Percentiles rank a stretch among this genome's conserved stretches.
These are phyloP conservation scores for Diabrotica virgifera DNA, from an alignment of 1,140 invertebrate species.

Conservation along the genomic window DNA sequence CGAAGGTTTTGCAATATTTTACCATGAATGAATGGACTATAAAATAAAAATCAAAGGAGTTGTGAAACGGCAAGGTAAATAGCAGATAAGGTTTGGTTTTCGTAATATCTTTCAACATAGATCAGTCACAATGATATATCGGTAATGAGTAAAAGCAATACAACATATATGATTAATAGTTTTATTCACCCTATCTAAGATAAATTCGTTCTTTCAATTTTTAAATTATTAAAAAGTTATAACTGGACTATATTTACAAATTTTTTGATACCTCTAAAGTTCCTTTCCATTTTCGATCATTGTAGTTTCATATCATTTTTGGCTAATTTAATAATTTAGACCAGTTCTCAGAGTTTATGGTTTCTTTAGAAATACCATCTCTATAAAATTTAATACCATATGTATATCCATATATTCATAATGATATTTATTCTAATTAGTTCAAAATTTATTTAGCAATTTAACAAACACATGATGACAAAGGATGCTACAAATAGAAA, in stretches of 20 bases:
- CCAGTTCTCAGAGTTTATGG: neutral
- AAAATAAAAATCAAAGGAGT: conserved; percentile 24
- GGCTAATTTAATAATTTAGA: conserved; percentile 3
- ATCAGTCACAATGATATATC: conserved; percentile 50
- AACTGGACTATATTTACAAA: conserved; percentile 50
- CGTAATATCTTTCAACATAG: conserved; percentile 41
- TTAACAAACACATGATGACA: no score
- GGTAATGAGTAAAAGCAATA: conserved; percentile 48
- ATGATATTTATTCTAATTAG: no score
- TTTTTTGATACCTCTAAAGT: conserved; percentile 38
- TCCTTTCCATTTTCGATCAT: conserved; percentile 22
- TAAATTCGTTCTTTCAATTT: conserved; percentile 50
- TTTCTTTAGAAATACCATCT: neutral
- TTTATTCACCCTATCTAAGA: conserved; percentile 48
- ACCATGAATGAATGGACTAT: no score
- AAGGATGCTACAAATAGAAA: no score
- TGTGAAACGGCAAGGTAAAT: conserved; percentile 43
- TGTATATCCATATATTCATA: no score
- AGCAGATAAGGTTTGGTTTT: conserved; percentile 39
- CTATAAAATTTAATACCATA: no score
- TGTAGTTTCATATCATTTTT: conserved; percentile 10
- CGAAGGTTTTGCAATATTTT: no score
- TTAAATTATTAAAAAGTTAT: conserved; percentile 49
- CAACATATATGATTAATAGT: conserved; percentile 47
- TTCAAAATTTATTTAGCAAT: no score